Base-by-base conservation (phyloP, 2,888 invertebrate genomes). In the Drosophila eohydei region DNA sequence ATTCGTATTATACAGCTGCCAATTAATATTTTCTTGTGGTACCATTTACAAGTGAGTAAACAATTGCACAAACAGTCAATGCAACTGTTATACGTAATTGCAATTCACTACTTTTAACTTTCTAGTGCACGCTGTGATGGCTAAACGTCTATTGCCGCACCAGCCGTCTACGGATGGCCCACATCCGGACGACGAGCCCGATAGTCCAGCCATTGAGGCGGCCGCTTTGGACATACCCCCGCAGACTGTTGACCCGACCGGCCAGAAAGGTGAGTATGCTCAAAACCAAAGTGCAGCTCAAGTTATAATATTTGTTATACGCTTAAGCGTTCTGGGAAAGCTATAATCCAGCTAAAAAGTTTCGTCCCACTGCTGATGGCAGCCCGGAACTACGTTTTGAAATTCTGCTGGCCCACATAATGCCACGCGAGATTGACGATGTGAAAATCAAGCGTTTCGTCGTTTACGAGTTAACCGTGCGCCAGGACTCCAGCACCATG, bases 321-420 rank as follows among this genome's bases (percentile, higher is more conserved):
- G 7, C 6, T 44, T 34, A 30, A 93, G 92, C 91, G 44, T 74
- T 92, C 52, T 93, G 93, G 93, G 90, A 91, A 70, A 88, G 92
- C 40, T 51, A 34, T 16, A 52, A 58, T 30, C 88, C 92, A 14
- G 36, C 6, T 1, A 48, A 48, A 2, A 59, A 69, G n/a, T 71
- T 80, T 36, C 71, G 82, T 21, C 82, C 91, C 11, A 89, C 92
- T 0, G 66, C 64, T 9, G 91, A 92, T 75, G 93, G 91, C 9
- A 80, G 80, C 21, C 84, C 86, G 3, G 74, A 88, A 32, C 70
- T 93, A 26, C 86, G 91, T 4, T 95, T 96, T 86, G 95, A 95
- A 93, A 95, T 96, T 78, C 93, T 95, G 26, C 95, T 95, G 21
- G 95, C 96, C n/a, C 93, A 95, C 73, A 95, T 95, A 52, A 94